Evolutionary conservation across 2,888 invertebrate species (phyloP), one percentile per base, ranked within the genome.

Genomic region (Phengaris arion): DNA sequence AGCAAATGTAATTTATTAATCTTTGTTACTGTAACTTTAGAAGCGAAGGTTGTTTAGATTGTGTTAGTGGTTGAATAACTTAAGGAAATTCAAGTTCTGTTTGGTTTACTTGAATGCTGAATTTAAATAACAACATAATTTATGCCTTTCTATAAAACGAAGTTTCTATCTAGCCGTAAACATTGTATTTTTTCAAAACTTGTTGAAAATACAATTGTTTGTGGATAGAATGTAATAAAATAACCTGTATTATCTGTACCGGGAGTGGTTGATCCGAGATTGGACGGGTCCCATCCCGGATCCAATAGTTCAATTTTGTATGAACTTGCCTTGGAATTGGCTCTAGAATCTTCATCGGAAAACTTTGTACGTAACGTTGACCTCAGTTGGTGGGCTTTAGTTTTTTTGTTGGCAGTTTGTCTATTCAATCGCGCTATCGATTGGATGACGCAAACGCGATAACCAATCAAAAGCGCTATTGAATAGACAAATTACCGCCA

Each of bases 221-320:
- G 64, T 64, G 22, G 64, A 35, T 22, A 57, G 8, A 8, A 22
- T 64, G 64, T 64, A 64, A 35, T 64, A 64, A 64, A 64, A 64
- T 35, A 68, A 46, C 54, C 12, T 72, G 72, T 72, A 9, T 54
- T 13, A 54, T 72, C 35, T 35, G 35, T 52, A 35, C 35, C 6
- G 52, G 52, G 10, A 72, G 12, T 10, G 72, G 72, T 72, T 72
- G 15, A 72, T 52, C 54, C 52, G 72, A 72, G 13, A 72, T 72
- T 72, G 72, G 35, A 72, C 54, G 10, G 22, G 52, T 52, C 54
- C 68, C 45, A 10, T 68, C 45, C 22, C 54, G 35, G 72, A 72
- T 54, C 22, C 51, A 52, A 72, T 72, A 52, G 52, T 51, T 48
- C 52, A 12, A 51, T 51, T 72, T 52, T 72, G 52, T 72, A 52